These are phyloP conservation scores for Esox masquinongy DNA, from an alignment of 2,797 vertebrate genomes.

Conservation along the genomic window DNA sequence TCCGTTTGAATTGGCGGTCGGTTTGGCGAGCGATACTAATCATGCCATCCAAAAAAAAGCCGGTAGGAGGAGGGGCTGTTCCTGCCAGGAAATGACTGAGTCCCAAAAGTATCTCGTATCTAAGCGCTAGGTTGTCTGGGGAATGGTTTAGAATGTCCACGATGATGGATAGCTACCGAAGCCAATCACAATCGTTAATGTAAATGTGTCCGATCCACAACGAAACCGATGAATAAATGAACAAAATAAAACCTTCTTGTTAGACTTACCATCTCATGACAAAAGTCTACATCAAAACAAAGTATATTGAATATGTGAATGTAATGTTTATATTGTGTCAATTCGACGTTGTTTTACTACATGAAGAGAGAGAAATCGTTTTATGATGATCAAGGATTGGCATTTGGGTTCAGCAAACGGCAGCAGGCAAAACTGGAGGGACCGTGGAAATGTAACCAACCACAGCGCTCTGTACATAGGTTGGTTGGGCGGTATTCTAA, in stretches of 20 bases:
- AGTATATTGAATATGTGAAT: neutral
- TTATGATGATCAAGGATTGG: constrained; percentile 26
- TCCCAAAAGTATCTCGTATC: no score
- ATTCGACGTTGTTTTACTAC: neutral
- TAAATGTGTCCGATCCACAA: neutral
- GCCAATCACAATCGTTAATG: constrained; percentile 34
- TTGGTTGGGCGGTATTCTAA: constrained; percentile 51
- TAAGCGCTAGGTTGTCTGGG: neutral
- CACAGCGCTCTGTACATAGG: neutral
- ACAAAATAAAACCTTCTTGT: neutral
- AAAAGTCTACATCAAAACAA: neutral
- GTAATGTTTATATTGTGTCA: neutral
- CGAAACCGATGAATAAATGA: constrained; percentile 6
- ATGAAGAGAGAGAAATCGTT: neutral
- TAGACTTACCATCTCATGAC: neutral
- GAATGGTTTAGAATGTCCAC: neutral
- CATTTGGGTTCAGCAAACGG: constrained; percentile 47
- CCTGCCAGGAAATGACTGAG: constrained; percentile 22
- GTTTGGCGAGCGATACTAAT: constrained; percentile 27
- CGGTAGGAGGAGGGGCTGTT: constrained; percentile 60
- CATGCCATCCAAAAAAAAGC: constrained; percentile 24
- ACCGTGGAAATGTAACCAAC: constrained; percentile 46
- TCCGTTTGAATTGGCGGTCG: constrained; percentile 34
- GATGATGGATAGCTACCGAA: constrained; percentile 19
- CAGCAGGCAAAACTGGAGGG: neutral